These are phyloP conservation scores for Orientallactaga bullata DNA, from an alignment of 2,113 vertebrate genomes.

Conservation along the genomic window DNA sequence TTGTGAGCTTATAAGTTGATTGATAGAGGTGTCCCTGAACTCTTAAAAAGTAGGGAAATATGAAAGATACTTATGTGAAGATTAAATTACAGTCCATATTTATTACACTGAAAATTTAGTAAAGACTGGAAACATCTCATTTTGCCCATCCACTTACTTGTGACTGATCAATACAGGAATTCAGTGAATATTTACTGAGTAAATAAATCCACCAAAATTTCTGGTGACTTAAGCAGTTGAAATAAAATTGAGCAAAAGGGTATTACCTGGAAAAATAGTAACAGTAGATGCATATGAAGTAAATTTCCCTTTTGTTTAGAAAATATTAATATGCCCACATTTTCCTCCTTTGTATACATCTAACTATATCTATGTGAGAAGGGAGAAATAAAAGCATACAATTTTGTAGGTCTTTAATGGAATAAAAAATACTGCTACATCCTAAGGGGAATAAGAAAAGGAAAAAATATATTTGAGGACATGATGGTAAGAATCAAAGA, in stretches of 20 bases:
- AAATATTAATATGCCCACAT: not conserved
- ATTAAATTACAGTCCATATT: not conserved
- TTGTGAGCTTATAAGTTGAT: not conserved
- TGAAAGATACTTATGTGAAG: not conserved
- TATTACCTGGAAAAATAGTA: constrained; percentile 8
- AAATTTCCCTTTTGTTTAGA: not conserved
- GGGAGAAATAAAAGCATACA: not conserved
- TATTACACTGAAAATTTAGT: not conserved
- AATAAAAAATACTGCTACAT: constrained; percentile 23
- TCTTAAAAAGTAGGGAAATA: not conserved
- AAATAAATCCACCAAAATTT: not conserved
- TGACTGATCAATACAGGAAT: not conserved
- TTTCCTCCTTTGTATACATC: not conserved
- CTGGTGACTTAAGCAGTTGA: not conserved
- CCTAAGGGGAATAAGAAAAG: constrained; percentile 17
- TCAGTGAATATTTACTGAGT: not conserved
- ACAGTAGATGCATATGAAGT: not conserved
- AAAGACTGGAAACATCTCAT: not conserved
- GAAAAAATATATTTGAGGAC: not conserved
- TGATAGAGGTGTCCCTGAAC: not conserved
- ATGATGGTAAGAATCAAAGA: constrained; percentile 5
- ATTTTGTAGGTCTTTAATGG: not conserved
- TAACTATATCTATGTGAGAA: not conserved
- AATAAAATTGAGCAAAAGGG: not conserved
- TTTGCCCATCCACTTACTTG: not conserved